Base-by-base conservation (phyloP, 2,113 vertebrate species). In the Chiloscyllium plagiosum region DNA sequence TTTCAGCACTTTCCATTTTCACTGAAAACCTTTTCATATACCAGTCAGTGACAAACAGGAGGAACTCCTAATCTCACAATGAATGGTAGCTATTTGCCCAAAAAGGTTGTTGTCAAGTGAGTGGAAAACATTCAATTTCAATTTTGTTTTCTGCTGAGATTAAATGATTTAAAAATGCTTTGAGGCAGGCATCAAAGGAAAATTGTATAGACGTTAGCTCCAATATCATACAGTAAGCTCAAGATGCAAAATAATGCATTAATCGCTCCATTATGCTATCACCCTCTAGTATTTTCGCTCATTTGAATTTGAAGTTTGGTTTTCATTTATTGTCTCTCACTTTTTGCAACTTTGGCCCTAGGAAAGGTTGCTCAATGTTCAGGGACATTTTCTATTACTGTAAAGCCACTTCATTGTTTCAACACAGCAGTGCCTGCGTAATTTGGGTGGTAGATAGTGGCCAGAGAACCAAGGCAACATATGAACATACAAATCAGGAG, bases 151-250 rank as follows among this genome's bases (percentile, higher is more conserved):
- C 17, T 42, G 42, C 15, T 66, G n/a, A 94, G 22, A 72, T 94
- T 94, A 70, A 70, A 70, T 94, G 93, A 94, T 94, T 65, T 37
- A 69, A 69, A 94, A 65, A 65, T 26, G 68, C 93, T 94, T 69
- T 4, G 33, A 94, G 68, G 37, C 37, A 94, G 68, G 50, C 50
- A 72, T 70, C 22, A 70, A 8, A 70, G 93, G 37, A 15, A 22
- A 24, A 24, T 50, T 94, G 42, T 56, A 26, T 33, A 29, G 22
- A 56, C 56, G 47, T 56, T 89, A 26, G 29, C 87, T 61, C 29
- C 15, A 90, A 33, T 61, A 61, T 61, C 52, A 15, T 61, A 90
- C 42, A 24, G 68, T 13, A 26, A 95, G 69, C 94, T 33, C 24
- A 29, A 50, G 94, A 95, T 47, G 50, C 69, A 13, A 72, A 50